phyloP scores from a whole-genome alignment of 37 sponge, comb jelly and placozoan species.

The Aplysina aerophoba region DNA sequence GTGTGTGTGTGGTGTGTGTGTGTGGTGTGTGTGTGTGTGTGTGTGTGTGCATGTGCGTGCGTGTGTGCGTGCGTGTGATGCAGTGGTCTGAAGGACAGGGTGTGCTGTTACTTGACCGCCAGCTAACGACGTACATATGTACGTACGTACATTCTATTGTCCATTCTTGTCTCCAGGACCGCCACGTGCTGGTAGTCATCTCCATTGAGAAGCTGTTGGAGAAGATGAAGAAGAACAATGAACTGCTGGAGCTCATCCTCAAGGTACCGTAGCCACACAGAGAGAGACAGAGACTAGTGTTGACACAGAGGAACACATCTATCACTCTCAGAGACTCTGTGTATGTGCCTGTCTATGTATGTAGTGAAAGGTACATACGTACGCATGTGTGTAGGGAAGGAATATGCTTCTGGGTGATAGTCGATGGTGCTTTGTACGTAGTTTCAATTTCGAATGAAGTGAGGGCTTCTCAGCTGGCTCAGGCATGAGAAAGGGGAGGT shows the following conservation, averaged over 20 bases:
- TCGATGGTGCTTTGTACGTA: too few species aligned
- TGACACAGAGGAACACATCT: neutral
- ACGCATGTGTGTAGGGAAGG: conserved; percentile 17
- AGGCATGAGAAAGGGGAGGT: too few species aligned
- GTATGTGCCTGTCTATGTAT: neutral
- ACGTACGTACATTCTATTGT: neutral
- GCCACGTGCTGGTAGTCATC: conserved; percentile 89
- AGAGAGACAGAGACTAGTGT: neutral
- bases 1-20: conserved; percentile 5
- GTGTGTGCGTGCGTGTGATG: neutral
- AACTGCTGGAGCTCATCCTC: conserved; percentile 93
- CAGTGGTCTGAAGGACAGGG: too few species aligned
- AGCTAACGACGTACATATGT: conserved; percentile 24
- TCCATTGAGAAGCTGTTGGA: conserved; percentile 95
- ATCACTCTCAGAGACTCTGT: neutral
- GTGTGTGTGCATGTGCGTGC: neutral
- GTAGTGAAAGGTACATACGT: conserved; percentile 1
- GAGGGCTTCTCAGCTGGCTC: too few species aligned
- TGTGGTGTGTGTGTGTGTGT: conserved; percentile 20
- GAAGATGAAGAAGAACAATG: conserved; percentile 94
- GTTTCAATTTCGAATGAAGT: too few species aligned
- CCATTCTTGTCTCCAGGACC: conserved; percentile 59
- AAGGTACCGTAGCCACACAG: conserved; percentile 50
- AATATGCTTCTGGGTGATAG: too few species aligned
- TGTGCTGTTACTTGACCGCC: neutral